These are phyloP conservation scores for Sisyra nigra DNA, from an alignment of 2,888 invertebrate species.

Conservation along the genomic window DNA sequence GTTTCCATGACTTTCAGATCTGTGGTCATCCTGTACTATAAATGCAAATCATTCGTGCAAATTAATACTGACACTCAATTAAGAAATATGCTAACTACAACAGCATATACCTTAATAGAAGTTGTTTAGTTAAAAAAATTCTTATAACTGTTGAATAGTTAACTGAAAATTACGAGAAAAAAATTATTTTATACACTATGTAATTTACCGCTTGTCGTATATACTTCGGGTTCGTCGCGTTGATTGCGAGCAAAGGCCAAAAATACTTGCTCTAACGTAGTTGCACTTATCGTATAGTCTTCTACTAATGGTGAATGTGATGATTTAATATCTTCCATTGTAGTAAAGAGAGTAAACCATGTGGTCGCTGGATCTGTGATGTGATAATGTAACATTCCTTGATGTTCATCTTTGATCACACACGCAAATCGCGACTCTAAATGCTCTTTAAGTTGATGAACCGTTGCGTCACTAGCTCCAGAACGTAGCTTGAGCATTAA, in stretches of 20 bases:
- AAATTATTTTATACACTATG: background rate
- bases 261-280: slow-evolving; percentile 67
- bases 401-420: slow-evolving; percentile 21
- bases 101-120: too few relatives aligned
- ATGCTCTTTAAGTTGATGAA: slow-evolving; percentile 4
- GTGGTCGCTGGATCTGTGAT: slow-evolving; percentile 39
- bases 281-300: slow-evolving; percentile 67
- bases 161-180: background rate
- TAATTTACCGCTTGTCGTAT: slow-evolving; percentile 2
- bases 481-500: slow-evolving; percentile 20
- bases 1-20: too few relatives aligned
- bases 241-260: slow-evolving; percentile 41
- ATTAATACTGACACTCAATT: too few relatives aligned
- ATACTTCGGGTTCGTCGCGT: background rate
- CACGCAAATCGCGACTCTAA: slow-evolving; percentile 12
- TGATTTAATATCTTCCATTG: slow-evolving; percentile 38
- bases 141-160: too few relatives aligned
- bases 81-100: too few relatives aligned
- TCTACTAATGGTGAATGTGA: slow-evolving; percentile 32
- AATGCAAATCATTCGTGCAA: too few relatives aligned
- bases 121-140: too few relatives aligned
- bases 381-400: slow-evolving; percentile 54
- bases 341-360: slow-evolving; percentile 55
- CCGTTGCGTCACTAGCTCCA: slow-evolving; percentile 6
- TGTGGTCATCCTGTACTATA: too few relatives aligned